Base-by-base conservation (phyloP, 1,140 invertebrate genomes). In the Caenorhabditis latens region DNA sequence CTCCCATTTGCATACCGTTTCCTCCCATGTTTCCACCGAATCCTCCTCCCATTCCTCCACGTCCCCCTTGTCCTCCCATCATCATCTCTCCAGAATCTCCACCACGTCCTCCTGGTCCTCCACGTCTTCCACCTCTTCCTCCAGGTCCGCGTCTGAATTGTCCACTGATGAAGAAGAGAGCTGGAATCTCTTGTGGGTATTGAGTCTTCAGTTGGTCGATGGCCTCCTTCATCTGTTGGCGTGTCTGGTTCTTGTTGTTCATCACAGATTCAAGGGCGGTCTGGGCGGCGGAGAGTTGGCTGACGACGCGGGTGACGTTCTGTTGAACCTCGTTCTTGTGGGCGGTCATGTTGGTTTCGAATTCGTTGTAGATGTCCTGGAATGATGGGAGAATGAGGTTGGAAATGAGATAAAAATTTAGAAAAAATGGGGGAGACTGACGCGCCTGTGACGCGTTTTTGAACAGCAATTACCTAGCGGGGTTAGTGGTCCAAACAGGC, bases 101-200 rank as follows among this genome's bases (percentile, higher is more conserved):
- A 19, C 42, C 42, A 14, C 67, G 40, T 19, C 71, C 46, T 24
- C 71, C 67, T 46, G 67, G 67, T 71, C 67, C 71, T 16, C 40
- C 40, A 2, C 11, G 46, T 67, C 58, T 32, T n/a, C 58, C 58
- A 7, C 65, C 65, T 32, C 2, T 5, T 32, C 67, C 67, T n/a
- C 42, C 19, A 21, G 4, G 40, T 14, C 43, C 46, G 32, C 71
- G 50, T 79, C 71, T 79, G 71, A 79, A 79, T 79, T 42, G 14
- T 79, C 71, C 71, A 79, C 46, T 50, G n/a, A 79, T 79, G 46
- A 79, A 79, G 46, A 79, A 79, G 6, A 79, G 71, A 19, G 71
- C 71, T 48, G 71, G 71, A 79, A 79, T 79, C 71, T 79, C 71
- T 50, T 79, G 19, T 79, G 71, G 71, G 24, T 79, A 79, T 50